Conservation (phyloP, 2,888 invertebrate genomes). For the Gymnoscelis rufifasciata region DNA sequence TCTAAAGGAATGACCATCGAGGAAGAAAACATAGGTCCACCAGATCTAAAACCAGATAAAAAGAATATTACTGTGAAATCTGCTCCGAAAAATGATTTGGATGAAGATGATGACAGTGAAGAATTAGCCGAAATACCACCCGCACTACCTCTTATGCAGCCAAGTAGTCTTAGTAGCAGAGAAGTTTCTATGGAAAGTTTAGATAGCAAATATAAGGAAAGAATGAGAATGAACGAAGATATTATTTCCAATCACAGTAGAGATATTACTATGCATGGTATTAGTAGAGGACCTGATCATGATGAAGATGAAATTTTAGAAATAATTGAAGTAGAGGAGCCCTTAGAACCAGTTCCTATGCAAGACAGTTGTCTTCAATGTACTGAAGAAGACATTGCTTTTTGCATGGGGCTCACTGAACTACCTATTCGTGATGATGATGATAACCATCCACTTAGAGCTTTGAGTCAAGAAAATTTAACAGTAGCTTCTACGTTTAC, state of each 20-base stretch:
- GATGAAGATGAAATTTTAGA: conserved; percentile 86
- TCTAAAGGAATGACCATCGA: conserved; percentile 71
- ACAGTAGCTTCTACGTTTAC: conserved; percentile 94
- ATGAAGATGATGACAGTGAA: conserved; percentile 88
- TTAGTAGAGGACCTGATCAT: conserved; percentile 64
- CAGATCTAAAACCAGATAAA: conserved; percentile 50
- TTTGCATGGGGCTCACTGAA: conserved; percentile 87
- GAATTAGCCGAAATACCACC: conserved; percentile 89
- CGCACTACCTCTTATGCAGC: conserved; percentile 87
- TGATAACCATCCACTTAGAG: conserved; percentile 91
- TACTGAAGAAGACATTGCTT: conserved; percentile 94
- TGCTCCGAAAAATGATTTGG: conserved; percentile 69
- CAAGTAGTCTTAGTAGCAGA: conserved; percentile 83
- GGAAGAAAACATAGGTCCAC: conserved; percentile 68
- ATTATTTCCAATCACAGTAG: conserved; percentile 76
- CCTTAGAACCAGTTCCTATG: conserved; percentile 89
- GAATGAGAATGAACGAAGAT: conserved; percentile 81
- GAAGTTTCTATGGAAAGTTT: conserved; percentile 91
- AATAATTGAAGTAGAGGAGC: conserved; percentile 89
- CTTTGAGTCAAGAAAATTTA: conserved; percentile 93
- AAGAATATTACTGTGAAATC: conserved; percentile 51
- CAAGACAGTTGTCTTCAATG: conserved; percentile 93
- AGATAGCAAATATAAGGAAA: conserved; percentile 86
- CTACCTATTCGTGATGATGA: conserved; percentile 85
- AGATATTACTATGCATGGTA: conserved; percentile 71